Base-by-base conservation (phyloP, 2,113 vertebrate genomes). In the Sinocyclocheilus rhinocerous region DNA sequence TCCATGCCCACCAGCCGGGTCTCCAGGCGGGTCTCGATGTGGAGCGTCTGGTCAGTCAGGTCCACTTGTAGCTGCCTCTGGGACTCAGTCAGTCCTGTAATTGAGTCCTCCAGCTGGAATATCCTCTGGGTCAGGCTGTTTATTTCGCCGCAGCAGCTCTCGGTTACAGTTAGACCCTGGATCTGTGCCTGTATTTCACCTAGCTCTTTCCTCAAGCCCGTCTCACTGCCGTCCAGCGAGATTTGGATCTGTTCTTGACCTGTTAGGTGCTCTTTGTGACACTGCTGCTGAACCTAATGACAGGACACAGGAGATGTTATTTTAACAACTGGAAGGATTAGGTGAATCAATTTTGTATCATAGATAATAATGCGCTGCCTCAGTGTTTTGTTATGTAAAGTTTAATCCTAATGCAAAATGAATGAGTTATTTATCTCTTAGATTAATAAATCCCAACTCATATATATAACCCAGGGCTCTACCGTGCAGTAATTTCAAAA, bases 101-200 rank as follows among this genome's bases (percentile, higher is more conserved):
- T 93, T 0, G 95, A 95, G 70, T 96, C 96, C 91, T 99, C 97
- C 0, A 99, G 93, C 86, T 95, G 94, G 89, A 97, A 94, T 89
- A 98, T 91, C 2, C 96, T 95, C 81, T 96, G 93, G 0, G 93
- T 94, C 89, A 98, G 92, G 87, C 96, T 95, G 90, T 95, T 95
- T 75, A 98, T 93, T 89, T 96, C 96, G 87, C 95, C 91, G 11
- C 97, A 99, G 93, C 97, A 99, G 93, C 95, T 95, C 85, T 96
- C 96, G 2, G 96, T 96, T 78, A 96, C 92, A 0, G 95, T 97
- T 13, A 99, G 92, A 48, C 97, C 98, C 93, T 97, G 97, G 85
- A 99, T 96, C 92, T 95, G 97, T 52, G 95, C 95, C 86, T 97
- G 96, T 75, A 99, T 91, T 67, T 97, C 93, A 0, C 96, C 96